Base-by-base conservation (phyloP, 2,888 invertebrate genomes). In the Heliconius cydno region DNA sequence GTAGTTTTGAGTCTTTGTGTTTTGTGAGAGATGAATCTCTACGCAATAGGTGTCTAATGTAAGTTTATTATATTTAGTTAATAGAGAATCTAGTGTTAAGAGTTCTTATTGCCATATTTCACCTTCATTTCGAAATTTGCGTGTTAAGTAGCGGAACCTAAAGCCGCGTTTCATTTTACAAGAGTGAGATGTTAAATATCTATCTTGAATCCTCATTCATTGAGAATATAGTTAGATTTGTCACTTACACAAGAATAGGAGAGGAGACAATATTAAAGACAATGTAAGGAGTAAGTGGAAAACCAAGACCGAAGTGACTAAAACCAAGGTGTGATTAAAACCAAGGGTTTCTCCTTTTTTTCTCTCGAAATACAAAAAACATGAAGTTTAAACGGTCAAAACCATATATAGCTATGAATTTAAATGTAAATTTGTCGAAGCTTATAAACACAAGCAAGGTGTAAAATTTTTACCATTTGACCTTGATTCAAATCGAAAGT, bases 401-500 rank as follows among this genome's bases (percentile, higher is more conserved):
- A n/a, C 28, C 34, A 68, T 68, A 68, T 68, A 68, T 38, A n/a
- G 68, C 25, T 19, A 70, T 25, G 46, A 25, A 46, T 70, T 46
- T 46, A 46, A 70, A 70, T 70, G 70, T 46, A 70, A 70, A 46
- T 46, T 70, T 25, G 25, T 68, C 25, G 5, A 25, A 46, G 41
- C 70, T 34, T 63, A 41, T 6, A 30, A 28, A 67, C 46, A 46
- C 30, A 30, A 68, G 75, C 28, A 30, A 76, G 81, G 76, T 46
- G 82, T 82, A 78, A 88, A 90, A 90, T 92, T 91, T 91, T 90
- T 91, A 91, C 89, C 83, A 71, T 80, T 82, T 89, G 91, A 88
- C 92, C 92, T 92, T 92, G 90, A 91, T 92, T 88, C 85, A 85
- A 88, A 91, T 90, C 88, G 92, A 92, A 92, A 92, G 92, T 92